A percentile compares a stretch with the other conserved stretches of the same genome.
Evolutionary conservation across 2,797 vertebrate genomes (phyloP).

Genomic region (Spinus pinus): DNA sequence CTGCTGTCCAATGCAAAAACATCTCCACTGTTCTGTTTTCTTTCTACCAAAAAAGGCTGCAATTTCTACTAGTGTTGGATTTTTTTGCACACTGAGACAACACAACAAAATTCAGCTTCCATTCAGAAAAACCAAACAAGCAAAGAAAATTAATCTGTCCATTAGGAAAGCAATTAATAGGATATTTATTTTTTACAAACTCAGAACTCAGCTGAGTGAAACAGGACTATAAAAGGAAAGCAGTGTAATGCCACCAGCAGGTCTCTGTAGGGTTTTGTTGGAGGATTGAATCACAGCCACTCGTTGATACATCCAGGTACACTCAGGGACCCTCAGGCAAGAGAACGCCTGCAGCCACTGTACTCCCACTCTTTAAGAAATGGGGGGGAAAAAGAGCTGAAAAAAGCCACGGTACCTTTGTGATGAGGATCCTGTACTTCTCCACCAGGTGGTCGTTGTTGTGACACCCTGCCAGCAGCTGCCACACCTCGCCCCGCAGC

Average conservation of each 20-base stretch:
- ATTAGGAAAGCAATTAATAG: background rate
- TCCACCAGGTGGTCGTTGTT: conserved; percentile 97
- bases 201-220: background rate
- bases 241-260: background rate
- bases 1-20: background rate
- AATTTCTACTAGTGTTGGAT: background rate
- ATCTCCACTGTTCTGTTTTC: background rate
- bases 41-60: background rate
- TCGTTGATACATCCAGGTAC: background rate
- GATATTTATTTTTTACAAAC: background rate
- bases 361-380: background rate
- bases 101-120: background rate
- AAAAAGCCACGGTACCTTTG: conserved; percentile 82
- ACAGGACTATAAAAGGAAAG: background rate
- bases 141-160: background rate
- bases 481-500: conserved; percentile 96
- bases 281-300: background rate
- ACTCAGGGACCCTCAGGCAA: background rate
- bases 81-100: background rate
- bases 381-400: fast-evolving
- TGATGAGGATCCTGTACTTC: conserved; percentile 97
- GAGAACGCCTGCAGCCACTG: background rate
- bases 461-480: conserved; percentile 95
- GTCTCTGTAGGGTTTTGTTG: fast-evolving
- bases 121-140: background rate